Percentiles rank a stretch among this genome's conserved stretches.
Evolutionary conservation across 2,888 invertebrate genomes (phyloP).

Genomic region (Phytoseiulus persimilis): DNA sequence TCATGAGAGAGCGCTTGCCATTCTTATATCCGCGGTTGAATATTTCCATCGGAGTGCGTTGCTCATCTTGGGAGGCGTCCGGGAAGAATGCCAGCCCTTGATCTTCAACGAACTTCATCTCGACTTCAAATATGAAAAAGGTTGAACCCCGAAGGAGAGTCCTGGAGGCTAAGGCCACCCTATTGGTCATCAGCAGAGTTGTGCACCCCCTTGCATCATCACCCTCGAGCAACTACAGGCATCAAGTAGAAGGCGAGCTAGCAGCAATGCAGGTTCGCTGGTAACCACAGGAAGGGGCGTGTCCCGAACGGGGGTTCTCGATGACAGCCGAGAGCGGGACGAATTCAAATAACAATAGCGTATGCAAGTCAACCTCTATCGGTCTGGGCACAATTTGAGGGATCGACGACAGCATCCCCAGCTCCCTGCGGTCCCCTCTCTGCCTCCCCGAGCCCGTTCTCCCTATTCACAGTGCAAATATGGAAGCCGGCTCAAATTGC

Average conservation of each 20-base stretch:
- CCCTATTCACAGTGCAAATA: neutral
- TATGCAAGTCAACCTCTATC: neutral
- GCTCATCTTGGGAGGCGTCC: no score
- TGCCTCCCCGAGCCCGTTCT: neutral
- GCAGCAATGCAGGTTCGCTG: neutral
- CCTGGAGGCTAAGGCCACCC: neutral
- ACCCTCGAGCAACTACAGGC: neutral
- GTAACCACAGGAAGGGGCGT: conserved; percentile 8
- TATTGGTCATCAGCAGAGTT: neutral
- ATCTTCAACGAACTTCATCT: no score
- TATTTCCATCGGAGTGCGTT: no score
- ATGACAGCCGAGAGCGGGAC: conserved; percentile 20
- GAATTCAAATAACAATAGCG: conserved; percentile 16
- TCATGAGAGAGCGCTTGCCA: no score
- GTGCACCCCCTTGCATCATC: neutral
- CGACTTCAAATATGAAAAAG: no score
- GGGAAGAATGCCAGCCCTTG: no score
- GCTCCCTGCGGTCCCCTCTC: neutral
- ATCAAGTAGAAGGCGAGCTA: neutral
- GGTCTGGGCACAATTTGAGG: neutral
- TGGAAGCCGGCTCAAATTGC: neutral
- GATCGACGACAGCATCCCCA: neutral
- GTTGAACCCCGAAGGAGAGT: neutral
- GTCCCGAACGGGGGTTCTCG: neutral
- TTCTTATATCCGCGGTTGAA: no score